Evolutionary conservation across 2,888 invertebrate species (phyloP).

Genomic region (Poecilus cupreus): DNA sequence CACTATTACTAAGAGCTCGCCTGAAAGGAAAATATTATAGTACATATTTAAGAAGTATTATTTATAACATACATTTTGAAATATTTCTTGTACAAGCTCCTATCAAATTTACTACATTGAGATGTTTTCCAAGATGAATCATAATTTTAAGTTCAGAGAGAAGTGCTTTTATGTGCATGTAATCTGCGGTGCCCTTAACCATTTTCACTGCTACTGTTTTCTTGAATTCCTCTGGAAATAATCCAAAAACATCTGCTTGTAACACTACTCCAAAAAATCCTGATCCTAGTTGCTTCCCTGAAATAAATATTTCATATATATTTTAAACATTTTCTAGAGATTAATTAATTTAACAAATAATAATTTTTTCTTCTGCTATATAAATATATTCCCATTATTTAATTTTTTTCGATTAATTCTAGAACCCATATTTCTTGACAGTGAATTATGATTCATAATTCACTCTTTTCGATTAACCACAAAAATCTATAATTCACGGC

Average conservation of each 20-base stretch:
- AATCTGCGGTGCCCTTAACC: slow-evolving; percentile 92
- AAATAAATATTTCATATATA: slow-evolving; percentile 60
- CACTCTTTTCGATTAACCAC: too few species aligned
- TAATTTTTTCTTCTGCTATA: too few species aligned
- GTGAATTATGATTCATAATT: too few species aligned
- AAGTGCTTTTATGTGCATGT: slow-evolving; percentile 88
- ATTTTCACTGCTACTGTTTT: slow-evolving; percentile 96
- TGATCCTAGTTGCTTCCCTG: slow-evolving; percentile 91
- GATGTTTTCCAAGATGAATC: slow-evolving; percentile 94
- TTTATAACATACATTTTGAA: slow-evolving; percentile 81
- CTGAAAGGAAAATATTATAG: slow-evolving; percentile 72
- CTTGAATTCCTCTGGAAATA: slow-evolving; percentile 82
- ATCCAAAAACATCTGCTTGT: slow-evolving; percentile 89
- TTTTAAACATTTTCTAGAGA: slow-evolving; percentile 58
- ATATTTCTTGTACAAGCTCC: slow-evolving; percentile 96
- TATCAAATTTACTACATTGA: slow-evolving; percentile 95
- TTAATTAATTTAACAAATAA: too few species aligned
- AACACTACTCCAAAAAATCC: slow-evolving; percentile 97
- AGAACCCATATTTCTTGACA: too few species aligned
- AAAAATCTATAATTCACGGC: too few species aligned
- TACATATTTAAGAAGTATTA: background rate
- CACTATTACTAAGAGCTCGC: slow-evolving; percentile 93
- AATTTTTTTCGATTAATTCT: too few species aligned
- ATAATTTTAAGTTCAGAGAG: slow-evolving; percentile 96
- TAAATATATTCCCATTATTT: too few species aligned